phyloP scores from a whole-genome alignment of 2,113 vertebrate genomes.

The Pteruthius melanotis region DNA sequence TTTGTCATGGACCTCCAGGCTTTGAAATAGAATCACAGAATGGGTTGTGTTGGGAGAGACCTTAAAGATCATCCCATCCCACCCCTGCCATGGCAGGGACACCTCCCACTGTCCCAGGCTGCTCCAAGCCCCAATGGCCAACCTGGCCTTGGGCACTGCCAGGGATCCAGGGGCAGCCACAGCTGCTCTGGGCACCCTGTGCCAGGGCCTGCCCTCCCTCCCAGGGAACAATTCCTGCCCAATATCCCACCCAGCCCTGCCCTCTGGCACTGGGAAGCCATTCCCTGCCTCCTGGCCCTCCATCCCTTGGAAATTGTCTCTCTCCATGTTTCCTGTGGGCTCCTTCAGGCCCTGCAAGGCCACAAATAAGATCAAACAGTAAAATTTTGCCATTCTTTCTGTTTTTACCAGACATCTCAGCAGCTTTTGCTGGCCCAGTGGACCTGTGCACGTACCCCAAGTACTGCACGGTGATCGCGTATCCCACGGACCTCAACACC shows the following conservation, averaged over 20 bases:
- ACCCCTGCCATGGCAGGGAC: background rate
- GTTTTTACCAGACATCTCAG: conserved; percentile 82
- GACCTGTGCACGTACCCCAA: conserved; percentile 90
- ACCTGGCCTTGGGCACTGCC: background rate
- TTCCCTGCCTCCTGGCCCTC: background rate
- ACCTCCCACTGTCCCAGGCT: background rate
- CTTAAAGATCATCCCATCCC: background rate
- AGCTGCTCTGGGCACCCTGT: background rate
- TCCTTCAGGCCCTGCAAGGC: background rate
- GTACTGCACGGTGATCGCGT: conserved; percentile 91
- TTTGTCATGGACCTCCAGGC: background rate
- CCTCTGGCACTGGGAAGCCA: fast-evolving
- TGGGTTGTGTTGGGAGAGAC: background rate
- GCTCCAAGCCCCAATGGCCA: background rate
- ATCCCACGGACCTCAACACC: conserved; percentile 92
- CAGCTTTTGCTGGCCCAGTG: conserved; percentile 90
- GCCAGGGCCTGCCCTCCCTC: background rate
- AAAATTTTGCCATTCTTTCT: background rate
- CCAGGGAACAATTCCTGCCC: background rate
- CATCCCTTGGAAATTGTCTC: background rate
- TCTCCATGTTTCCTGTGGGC: background rate
- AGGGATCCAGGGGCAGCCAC: background rate
- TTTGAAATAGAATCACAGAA: background rate
- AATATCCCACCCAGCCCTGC: fast-evolving
- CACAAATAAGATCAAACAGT: fast-evolving